Conservation (phyloP, 2,797 vertebrate genomes). For the Sorex maritimensis region DNA sequence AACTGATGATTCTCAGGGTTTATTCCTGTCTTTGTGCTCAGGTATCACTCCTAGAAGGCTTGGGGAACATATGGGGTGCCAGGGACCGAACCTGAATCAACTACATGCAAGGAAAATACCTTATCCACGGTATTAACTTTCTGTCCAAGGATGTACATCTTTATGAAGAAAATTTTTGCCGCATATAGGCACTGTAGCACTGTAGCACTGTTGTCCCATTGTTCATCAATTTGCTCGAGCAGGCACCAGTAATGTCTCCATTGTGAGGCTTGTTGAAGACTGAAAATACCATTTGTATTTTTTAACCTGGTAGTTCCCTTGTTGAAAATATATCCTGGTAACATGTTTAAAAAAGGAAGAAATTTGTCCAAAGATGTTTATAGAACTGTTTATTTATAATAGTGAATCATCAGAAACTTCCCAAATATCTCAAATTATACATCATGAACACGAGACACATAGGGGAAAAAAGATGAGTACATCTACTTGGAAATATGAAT, state of each 20-base stretch:
- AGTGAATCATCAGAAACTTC: constrained; percentile 42
- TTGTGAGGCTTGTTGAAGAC: neutral
- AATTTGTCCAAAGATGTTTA: constrained; percentile 1
- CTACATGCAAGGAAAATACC: too few species aligned
- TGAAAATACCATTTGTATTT: constrained; percentile 54
- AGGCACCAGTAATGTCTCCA: too few species aligned
- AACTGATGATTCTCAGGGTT: too few species aligned
- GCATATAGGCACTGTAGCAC: too few species aligned
- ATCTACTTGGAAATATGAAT: constrained; percentile 56
- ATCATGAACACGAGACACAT: constrained; percentile 3
- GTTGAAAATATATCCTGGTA: neutral
- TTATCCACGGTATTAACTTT: too few species aligned
- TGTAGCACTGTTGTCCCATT: too few species aligned
- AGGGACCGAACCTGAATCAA: too few species aligned
- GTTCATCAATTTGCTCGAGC: constrained; percentile 9
- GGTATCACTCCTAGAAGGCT: too few species aligned
- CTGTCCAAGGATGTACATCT: too few species aligned
- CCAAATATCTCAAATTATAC: constrained; percentile 47
- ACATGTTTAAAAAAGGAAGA: constrained; percentile 38
- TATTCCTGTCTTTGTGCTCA: too few species aligned
- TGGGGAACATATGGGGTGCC: too few species aligned
- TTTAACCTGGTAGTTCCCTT: constrained; percentile 2
- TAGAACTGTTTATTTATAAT: constrained; percentile 63
- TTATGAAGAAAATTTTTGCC: too few species aligned
- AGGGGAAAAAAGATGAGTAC: constrained; percentile 11